phyloP scores from a whole-genome alignment of 2,113 vertebrate genomes.

The Hemibagrus wyckioides region DNA sequence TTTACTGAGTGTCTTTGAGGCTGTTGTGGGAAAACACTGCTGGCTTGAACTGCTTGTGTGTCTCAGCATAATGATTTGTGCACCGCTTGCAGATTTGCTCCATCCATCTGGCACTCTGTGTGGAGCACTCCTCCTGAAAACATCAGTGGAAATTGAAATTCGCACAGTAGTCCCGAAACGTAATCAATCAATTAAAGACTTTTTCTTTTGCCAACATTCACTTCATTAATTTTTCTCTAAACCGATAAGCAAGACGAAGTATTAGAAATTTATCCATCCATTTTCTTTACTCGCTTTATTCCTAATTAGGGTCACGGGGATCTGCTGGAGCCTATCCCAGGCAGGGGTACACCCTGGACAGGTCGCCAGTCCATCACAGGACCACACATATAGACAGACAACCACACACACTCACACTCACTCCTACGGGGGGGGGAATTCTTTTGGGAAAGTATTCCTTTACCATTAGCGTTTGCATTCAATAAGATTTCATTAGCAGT shows the following conservation, averaged over 20 bases:
- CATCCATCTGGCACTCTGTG: background rate
- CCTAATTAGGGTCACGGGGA: too few species aligned
- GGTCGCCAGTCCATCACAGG: too few species aligned
- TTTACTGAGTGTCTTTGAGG: constrained; percentile 9
- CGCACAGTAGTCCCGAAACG: background rate
- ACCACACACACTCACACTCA: too few species aligned
- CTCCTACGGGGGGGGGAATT: background rate
- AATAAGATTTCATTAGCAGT: background rate
- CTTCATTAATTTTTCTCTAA: background rate
- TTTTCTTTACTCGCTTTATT: too few species aligned
- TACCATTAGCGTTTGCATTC: background rate
- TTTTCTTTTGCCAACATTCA: background rate
- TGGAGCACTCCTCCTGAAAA: background rate
- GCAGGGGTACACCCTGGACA: too few species aligned
- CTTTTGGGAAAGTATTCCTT: background rate
- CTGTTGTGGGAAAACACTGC: constrained; percentile 32
- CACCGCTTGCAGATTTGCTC: constrained; percentile 1
- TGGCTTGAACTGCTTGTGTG: constrained; percentile 16
- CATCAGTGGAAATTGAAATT: constrained; percentile 12
- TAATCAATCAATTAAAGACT: background rate
- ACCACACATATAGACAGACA: too few species aligned
- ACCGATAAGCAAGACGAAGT: background rate
- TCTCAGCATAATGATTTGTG: constrained; percentile 24
- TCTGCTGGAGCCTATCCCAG: too few species aligned
- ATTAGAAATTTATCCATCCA: background rate